These are phyloP conservation scores for Saccostrea glomerata DNA, from an alignment of 1,140 invertebrate genomes.

Conservation along the genomic window DNA sequence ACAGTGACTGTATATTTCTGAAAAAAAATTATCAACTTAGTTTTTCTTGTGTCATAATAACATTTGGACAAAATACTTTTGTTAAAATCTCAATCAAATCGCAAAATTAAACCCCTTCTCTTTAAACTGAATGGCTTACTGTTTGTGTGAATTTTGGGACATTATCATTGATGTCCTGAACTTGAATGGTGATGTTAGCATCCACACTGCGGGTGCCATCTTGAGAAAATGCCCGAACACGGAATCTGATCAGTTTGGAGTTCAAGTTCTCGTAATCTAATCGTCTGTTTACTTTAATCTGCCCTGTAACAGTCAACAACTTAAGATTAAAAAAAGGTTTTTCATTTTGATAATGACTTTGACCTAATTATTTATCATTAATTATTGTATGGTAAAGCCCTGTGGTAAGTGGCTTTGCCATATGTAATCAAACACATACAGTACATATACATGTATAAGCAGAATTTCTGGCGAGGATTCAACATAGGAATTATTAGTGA, in stretches of 20 bases:
- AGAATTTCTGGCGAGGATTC: no score
- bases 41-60: no score
- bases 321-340: constrained; percentile 1
- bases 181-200: constrained; percentile 56
- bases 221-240: constrained; percentile 45
- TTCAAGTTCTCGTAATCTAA: constrained; percentile 60
- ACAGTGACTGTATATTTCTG: constrained; percentile 61
- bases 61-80: no score
- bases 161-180: constrained; percentile 67
- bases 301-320: constrained; percentile 45
- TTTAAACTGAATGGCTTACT: constrained; percentile 29
- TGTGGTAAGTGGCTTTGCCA: no score
- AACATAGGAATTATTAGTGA: no score
- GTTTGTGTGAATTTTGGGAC: constrained; percentile 56
- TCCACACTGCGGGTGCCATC: constrained; percentile 44
- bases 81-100: no score
- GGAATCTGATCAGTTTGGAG: constrained; percentile 46
- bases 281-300: constrained; percentile 45
- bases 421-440: no score
- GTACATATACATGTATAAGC: no score
- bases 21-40: not conserved
- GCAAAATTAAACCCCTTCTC: no score
- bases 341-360: no score
- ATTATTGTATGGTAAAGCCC: no score
- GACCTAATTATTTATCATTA: no score